A percentile compares a stretch with the other conserved stretches of the same genome.
Evolutionary conservation across 2,113 vertebrate genomes (phyloP).

Genomic region (Syrmaticus mikado): DNA sequence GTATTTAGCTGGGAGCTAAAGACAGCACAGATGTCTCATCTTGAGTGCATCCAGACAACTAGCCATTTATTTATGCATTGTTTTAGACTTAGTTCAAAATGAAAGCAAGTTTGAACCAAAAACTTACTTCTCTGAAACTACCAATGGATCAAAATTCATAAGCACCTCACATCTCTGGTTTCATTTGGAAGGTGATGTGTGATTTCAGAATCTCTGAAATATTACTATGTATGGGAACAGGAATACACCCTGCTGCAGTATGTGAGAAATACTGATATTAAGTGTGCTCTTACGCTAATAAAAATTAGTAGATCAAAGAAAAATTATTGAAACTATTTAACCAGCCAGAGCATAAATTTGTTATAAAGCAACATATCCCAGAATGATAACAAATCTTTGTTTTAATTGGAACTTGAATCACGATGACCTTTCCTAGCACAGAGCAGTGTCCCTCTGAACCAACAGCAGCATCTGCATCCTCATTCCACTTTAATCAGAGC

Average conservation of each 20-base stretch:
- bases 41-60: neutral
- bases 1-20: constrained; percentile 19
- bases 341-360: neutral
- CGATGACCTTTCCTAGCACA: constrained; percentile 70
- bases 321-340: constrained; percentile 1
- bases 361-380: neutral
- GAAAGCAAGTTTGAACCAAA: neutral
- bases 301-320: neutral
- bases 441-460: constrained; percentile 16
- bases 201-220: neutral
- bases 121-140: neutral
- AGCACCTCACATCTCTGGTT: neutral
- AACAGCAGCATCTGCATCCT: constrained; percentile 55
- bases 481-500: constrained; percentile 75
- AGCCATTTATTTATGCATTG: neutral
- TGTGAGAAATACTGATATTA: neutral
- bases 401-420: constrained; percentile 55
- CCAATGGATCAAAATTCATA: neutral
- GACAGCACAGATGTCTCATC: neutral
- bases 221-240: neutral
- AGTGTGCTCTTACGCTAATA: neutral
- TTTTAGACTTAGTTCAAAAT: neutral
- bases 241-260: neutral
- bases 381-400: neutral
- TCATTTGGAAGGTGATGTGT: neutral